Conservation (phyloP, 2,888 invertebrate species). For the Sphinx pinastri region DNA sequence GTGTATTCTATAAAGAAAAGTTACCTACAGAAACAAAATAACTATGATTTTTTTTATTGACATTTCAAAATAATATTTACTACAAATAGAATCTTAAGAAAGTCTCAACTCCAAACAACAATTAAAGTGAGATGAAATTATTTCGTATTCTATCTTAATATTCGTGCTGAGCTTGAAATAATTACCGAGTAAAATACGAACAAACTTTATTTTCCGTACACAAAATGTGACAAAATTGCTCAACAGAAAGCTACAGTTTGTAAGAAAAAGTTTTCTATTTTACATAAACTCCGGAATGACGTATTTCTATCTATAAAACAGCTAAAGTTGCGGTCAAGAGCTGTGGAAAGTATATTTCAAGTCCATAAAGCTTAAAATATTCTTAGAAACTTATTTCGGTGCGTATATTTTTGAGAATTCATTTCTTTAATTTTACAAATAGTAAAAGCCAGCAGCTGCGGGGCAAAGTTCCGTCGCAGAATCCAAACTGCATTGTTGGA, state of each 20-base stretch:
- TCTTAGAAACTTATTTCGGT: conserved; percentile 13
- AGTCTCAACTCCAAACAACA: background rate
- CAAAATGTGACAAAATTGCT: conserved; percentile 24
- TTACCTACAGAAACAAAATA: no score
- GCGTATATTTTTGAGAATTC: conserved; percentile 8
- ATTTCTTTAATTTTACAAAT: background rate
- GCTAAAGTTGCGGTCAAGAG: conserved; percentile 21
- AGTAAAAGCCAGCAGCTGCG: background rate
- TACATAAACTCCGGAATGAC: conserved; percentile 9
- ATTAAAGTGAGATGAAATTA: conserved; percentile 9
- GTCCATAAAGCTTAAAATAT: conserved; percentile 3
- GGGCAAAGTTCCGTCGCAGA: conserved; percentile 6
- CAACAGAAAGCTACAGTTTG: conserved; percentile 13
- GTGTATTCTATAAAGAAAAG: no score
- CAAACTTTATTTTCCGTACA: conserved; percentile 23
- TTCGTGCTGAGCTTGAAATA: conserved; percentile 18
- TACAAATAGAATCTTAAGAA: background rate
- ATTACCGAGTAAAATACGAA: conserved; percentile 19
- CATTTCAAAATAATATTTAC: no score
- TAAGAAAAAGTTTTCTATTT: conserved; percentile 20
- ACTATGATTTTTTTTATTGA: no score
- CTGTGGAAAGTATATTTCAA: conserved; percentile 13
- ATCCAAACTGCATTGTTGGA: conserved; percentile 17
- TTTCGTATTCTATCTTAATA: conserved; percentile 20
- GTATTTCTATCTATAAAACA: conserved; percentile 21